These are phyloP conservation scores for Neuroterus valhalla DNA, from an alignment of 1,140 invertebrate species.

Conservation along the genomic window DNA sequence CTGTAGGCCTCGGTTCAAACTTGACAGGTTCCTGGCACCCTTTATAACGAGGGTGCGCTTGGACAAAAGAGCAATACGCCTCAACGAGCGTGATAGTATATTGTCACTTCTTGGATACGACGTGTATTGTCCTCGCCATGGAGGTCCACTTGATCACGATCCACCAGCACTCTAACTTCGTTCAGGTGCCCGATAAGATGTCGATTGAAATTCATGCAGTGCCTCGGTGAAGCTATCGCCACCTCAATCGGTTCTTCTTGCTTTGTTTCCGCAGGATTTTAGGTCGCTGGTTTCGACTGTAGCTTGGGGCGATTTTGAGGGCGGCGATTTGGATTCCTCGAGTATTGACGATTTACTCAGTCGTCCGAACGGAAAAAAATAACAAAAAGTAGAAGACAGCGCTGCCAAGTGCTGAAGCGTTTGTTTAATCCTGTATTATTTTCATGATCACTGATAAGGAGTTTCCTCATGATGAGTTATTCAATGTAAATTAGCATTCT, in stretches of 20 bases:
- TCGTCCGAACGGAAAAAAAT: background rate
- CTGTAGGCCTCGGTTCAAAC: constrained; percentile 54
- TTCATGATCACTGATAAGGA: no score
- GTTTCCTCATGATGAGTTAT: no score
- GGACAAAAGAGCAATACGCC: constrained; percentile 72
- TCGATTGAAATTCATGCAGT: constrained; percentile 73
- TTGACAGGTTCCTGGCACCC: constrained; percentile 59
- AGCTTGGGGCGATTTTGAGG: background rate
- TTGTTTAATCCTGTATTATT: no score
- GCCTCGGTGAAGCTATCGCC: constrained; percentile 55
- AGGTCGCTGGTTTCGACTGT: constrained; percentile 38
- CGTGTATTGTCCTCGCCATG: constrained; percentile 72
- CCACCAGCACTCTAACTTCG: constrained; percentile 55
- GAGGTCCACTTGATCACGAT: constrained; percentile 73
- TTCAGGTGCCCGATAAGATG: constrained; percentile 68
- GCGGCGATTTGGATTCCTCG: background rate
- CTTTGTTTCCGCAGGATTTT: constrained; percentile 59
- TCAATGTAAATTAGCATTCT: no score
- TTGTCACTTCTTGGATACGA: constrained; percentile 68
- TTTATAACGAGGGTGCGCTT: constrained; percentile 53
- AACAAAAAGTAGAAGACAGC: background rate
- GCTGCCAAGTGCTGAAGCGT: no score
- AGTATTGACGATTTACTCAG: background rate
- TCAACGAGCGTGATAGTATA: constrained; percentile 70
- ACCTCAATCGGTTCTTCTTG: constrained; percentile 55